Conservation (phyloP, 1,140 invertebrate species). For the Zaprionus davidi region DNA sequence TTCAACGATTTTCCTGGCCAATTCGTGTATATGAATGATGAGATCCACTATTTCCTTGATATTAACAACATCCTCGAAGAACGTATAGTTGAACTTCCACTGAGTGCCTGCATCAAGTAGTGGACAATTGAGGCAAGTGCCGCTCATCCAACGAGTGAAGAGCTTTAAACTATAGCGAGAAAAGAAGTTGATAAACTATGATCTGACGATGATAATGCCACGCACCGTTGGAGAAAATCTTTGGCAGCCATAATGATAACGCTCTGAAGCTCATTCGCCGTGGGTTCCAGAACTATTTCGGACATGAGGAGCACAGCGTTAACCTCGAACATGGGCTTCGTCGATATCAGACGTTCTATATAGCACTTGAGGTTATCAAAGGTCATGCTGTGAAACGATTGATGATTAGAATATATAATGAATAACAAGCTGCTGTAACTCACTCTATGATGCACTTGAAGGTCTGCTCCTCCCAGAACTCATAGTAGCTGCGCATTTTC, state of each 20-base stretch:
- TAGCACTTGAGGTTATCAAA: constrained; percentile 90
- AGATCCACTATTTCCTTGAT: constrained; percentile 85
- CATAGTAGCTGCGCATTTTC: constrained; percentile 89
- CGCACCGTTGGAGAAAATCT: constrained; percentile 87
- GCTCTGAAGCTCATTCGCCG: constrained; percentile 90
- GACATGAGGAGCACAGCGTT: constrained; percentile 89
- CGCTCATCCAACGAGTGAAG: constrained; percentile 93
- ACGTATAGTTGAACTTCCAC: constrained; percentile 88
- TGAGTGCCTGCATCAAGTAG: constrained; percentile 84
- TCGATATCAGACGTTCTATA: constrained; percentile 86
- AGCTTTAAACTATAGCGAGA: constrained; percentile 86
- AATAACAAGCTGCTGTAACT: background rate
- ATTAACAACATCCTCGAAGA: constrained; percentile 90
- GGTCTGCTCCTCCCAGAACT: constrained; percentile 89
- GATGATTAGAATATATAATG: background rate
- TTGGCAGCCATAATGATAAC: constrained; percentile 88
- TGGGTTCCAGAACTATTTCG: constrained; percentile 90
- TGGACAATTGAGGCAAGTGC: constrained; percentile 90
- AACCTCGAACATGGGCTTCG: constrained; percentile 90
- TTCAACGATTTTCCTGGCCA: constrained; percentile 47
- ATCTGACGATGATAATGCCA: background rate
- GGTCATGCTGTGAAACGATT: constrained; percentile 50
- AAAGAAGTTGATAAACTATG: background rate
- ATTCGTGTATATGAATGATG: constrained; percentile 63
- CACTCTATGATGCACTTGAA: constrained; percentile 86